Evolutionary conservation across 2,113 vertebrate species (phyloP).

Genomic region (Cervus canadensis): DNA sequence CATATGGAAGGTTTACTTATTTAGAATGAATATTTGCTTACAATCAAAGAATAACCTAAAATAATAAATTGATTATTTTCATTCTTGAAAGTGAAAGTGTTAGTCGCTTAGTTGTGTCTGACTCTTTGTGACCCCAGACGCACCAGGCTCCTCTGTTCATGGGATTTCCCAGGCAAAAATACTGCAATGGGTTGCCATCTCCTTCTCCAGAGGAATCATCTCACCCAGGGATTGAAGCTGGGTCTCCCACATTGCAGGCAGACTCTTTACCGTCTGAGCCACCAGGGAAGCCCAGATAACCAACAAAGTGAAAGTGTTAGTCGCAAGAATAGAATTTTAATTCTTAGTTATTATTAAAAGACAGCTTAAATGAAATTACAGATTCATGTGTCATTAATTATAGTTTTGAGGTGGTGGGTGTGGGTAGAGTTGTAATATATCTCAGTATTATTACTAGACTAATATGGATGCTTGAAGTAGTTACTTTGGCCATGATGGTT

Average conservation of each 20-base stretch:
- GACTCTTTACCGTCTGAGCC: background rate
- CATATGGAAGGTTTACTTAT: background rate
- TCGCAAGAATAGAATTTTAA: background rate
- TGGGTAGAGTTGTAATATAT: background rate
- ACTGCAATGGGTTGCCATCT: background rate
- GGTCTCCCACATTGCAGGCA: background rate
- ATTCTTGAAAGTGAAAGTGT: background rate
- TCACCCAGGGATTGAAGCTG: background rate
- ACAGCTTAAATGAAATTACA: background rate
- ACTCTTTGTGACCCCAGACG: background rate
- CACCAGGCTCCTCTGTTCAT: background rate
- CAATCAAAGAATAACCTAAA: background rate
- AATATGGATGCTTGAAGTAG: background rate
- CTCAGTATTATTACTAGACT: background rate
- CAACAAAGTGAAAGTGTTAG: background rate
- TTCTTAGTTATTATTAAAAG: background rate
- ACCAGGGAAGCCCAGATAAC: background rate
- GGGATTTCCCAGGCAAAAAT: background rate
- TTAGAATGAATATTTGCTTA: background rate
- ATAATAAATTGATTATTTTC: background rate
- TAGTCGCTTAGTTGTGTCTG: background rate
- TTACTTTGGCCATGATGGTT: background rate
- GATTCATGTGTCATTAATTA: background rate
- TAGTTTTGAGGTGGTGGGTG: background rate
- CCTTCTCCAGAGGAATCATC: background rate